Base-by-base conservation (phyloP, 2,113 vertebrate genomes). In the Oryzias curvinotus region DNA sequence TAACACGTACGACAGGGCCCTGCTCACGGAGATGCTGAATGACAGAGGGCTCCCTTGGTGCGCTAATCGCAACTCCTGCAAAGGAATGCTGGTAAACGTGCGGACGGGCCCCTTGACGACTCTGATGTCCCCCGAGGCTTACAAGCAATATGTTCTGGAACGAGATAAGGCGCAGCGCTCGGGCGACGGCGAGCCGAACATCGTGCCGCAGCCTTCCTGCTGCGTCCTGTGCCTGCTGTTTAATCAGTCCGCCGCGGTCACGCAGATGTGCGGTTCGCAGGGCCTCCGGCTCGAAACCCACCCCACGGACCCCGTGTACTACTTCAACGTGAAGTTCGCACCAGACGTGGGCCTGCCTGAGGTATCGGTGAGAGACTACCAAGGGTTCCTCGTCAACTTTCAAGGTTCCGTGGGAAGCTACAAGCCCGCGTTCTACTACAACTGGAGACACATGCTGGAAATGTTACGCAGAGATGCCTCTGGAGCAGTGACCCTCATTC, bases 171-270 rank as follows among this genome's bases (percentile, higher is more conserved):
- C 18, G 8, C 7, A 2, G 49, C 1, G 21, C 1, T 3, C 5
- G 5, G 12, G 14, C 21, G 5, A 3, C 5, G 13, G 14, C 21
- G 13, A 25, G 7, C 7, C 14, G 21, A 18, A 7, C 3, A 17
- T 7, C 15, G 46, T 17, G 2, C 19, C 2, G 18, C 49, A 26
- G 1, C 6, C 7, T 4, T 50, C 16, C 13, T 48, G 45, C 18
- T 59, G 57, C 8, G 30, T 59, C 10, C 45, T 48, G 1, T 59
- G 57, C 15, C 45, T 59, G 3, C 13, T 59, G 23, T 59, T 59
- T 25, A 59, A 48, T 7, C 45, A 59, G 45, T 59, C 57, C 12
- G 44, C 45, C 0, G 23, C 57, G 1, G 25, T 59, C 0, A 5
- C 45, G n/a, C 44, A 59, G 6, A 59, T 47, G 44, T 4, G 7